Evolutionary conservation across 1,140 invertebrate genomes (phyloP).

Genomic region (Caerostris extrusa): DNA sequence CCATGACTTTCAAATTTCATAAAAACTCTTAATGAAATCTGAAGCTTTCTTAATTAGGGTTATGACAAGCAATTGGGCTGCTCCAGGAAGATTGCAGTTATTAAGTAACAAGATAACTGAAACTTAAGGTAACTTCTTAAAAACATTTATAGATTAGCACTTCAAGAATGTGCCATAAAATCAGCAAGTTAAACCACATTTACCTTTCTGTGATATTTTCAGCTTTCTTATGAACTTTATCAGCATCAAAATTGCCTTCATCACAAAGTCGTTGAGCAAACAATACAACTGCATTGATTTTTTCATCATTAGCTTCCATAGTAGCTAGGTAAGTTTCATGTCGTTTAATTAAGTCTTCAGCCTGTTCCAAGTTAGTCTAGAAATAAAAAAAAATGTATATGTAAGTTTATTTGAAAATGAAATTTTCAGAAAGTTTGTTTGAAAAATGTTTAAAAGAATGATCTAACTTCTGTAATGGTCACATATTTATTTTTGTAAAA

Average conservation of each 20-base stretch:
- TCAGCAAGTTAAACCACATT: background rate
- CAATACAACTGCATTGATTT: constrained; percentile 96
- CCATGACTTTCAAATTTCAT: too few species aligned
- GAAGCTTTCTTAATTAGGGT: too few species aligned
- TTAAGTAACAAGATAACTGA: background rate
- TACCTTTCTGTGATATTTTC: constrained; percentile 93
- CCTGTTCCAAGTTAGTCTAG: constrained; percentile 93
- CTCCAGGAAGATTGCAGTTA: background rate
- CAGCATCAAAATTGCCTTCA: constrained; percentile 93
- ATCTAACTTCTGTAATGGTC: background rate
- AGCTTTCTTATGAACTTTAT: constrained; percentile 97
- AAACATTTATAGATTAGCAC: background rate
- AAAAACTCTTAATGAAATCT: too few species aligned
- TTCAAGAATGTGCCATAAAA: too few species aligned
- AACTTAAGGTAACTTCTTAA: too few species aligned
- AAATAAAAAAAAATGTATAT: constrained; percentile 70
- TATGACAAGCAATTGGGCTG: too few species aligned
- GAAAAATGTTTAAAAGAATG: background rate
- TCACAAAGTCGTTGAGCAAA: constrained; percentile 94
- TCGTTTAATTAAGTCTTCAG: constrained; percentile 97
- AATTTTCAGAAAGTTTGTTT: background rate
- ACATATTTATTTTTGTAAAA: too few species aligned
- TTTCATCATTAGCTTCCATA: constrained; percentile 99
- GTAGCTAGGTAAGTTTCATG: constrained; percentile 99
- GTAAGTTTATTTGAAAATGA: background rate